Evolutionary conservation across 1,140 invertebrate species (phyloP).

Genomic region (Theocolax elegans): DNA sequence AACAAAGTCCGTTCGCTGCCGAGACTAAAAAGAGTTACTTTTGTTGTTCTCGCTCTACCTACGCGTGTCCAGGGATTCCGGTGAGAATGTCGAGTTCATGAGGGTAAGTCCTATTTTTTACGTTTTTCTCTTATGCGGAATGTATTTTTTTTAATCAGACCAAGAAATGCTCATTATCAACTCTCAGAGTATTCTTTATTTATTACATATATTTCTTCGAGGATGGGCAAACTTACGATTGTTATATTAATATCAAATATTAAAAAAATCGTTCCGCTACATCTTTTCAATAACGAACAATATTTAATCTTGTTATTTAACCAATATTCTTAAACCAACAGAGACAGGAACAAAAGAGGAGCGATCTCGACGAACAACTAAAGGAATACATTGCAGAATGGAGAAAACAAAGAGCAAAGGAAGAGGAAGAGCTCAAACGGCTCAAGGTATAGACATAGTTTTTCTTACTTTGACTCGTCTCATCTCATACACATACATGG

Average conservation of each 20-base stretch:
- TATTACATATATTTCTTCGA: too few relatives aligned
- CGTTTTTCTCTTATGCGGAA: too few relatives aligned
- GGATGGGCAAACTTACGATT: too few relatives aligned
- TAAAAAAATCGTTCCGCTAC: too few relatives aligned
- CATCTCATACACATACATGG: too few relatives aligned
- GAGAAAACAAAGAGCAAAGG: conserved; percentile 93
- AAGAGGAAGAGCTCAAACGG: conserved; percentile 93
- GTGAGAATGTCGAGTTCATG: conserved; percentile 65
- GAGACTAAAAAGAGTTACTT: conserved; percentile 60
- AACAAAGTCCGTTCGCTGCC: conserved; percentile 33
- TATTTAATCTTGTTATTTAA: too few relatives aligned
- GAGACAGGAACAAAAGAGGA: conserved; percentile 93
- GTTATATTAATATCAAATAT: too few relatives aligned
- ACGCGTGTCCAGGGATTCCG: conserved; percentile 59
- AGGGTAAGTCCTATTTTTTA: conserved; percentile 53
- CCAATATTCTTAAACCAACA: conserved; percentile 55
- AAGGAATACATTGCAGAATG: conserved; percentile 97
- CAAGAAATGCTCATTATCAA: too few relatives aligned
- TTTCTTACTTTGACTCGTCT: too few relatives aligned
- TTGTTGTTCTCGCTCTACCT: conserved; percentile 57
- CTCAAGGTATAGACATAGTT: conserved; percentile 73
- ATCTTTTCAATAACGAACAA: too few relatives aligned
- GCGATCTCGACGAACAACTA: conserved; percentile 93
- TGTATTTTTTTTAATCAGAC: too few relatives aligned
- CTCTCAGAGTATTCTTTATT: too few relatives aligned